Evolutionary conservation across 2,888 invertebrate genomes (phyloP).

Genomic region (Leptarthrus brevirostris): DNA sequence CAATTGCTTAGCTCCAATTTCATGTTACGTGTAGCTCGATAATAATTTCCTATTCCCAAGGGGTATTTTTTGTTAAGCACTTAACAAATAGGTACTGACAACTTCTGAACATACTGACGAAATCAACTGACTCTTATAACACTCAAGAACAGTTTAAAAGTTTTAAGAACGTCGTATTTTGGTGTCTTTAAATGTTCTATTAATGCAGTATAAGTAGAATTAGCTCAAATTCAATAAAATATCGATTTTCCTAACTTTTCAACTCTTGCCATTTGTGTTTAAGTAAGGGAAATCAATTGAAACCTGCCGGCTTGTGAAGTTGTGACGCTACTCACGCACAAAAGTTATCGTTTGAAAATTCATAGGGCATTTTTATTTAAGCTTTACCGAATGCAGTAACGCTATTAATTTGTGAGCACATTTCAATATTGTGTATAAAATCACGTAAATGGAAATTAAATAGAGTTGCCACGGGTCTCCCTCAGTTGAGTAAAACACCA

Average conservation of each 20-base stretch:
- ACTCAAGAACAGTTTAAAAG: background rate
- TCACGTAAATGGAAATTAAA: background rate
- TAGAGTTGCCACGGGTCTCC: background rate
- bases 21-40: too few species aligned
- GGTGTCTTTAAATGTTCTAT: too few species aligned
- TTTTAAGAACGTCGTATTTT: constrained; percentile 11
- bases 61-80: too few species aligned
- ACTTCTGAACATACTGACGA: too few species aligned
- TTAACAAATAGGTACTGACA: too few species aligned
- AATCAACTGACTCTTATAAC: too few species aligned
- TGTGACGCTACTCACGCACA: constrained; percentile 17
- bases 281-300: constrained; percentile 27
- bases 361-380: background rate
- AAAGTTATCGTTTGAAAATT: constrained; percentile 16
- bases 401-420: constrained; percentile 9
- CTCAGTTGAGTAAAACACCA: background rate
- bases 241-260: constrained; percentile 25
- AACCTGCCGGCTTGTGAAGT: background rate
- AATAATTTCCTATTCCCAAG: too few species aligned
- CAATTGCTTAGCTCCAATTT: too few species aligned
- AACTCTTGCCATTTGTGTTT: constrained; percentile 7
- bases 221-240: constrained; percentile 12
- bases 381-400: constrained; percentile 14
- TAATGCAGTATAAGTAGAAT: constrained; percentile 9
- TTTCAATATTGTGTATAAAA: constrained; percentile 1